Evolutionary conservation across 2,113 vertebrate genomes (phyloP), one percentile per base, ranked within the genome.

Genomic region (Colinus virginianus): DNA sequence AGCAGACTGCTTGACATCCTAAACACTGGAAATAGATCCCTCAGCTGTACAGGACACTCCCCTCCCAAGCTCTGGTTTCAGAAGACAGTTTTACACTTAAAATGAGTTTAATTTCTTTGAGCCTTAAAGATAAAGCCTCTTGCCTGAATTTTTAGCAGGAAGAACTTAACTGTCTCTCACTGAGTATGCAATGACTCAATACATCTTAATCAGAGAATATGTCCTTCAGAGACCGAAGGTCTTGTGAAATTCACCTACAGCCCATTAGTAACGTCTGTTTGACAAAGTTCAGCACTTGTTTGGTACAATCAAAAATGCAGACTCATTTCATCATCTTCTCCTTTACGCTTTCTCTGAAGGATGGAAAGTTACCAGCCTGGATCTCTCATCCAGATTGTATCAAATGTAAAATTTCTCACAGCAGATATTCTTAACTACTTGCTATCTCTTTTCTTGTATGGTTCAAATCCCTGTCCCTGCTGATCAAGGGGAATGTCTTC

Each of bases 161-260:
- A 83, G 81, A 84, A 84, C 38, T 91, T 91, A 90, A 92, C 40
- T 88, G 23, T 42, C 30, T 90, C 43, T 88, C 74, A 69, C 46
- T 55, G 72, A 94, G 87, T 91, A 94, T 92, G 61, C 78, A 96
- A 95, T 89, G 61, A 76, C 67, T 70, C 63, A 51, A 84, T 94
- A 56, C 16, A 85, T 96, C 94, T 95, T 94, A 94, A 94, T 91
- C 81, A 90, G 82, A 87, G 38, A 13, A 32, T 20, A 17, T 12
- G 62, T 85, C 91, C 80, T 88, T 94, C 84, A 90, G 81, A 82
- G 62, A 90, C 26, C 26, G 43, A 93, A 87, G 18, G 22, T 81
- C 72, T 61, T 89, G 36, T 32, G 71, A 94, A 94, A 81, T 78
- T 95, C 63, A 70, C 67, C 62, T 56, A n/a, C 68, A 87, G 76